A percentile compares a stretch with the other conserved stretches of the same genome.
phyloP scores from a whole-genome alignment of 35 echinoderm and acorn worm species.

The Apostichopus japonicus region DNA sequence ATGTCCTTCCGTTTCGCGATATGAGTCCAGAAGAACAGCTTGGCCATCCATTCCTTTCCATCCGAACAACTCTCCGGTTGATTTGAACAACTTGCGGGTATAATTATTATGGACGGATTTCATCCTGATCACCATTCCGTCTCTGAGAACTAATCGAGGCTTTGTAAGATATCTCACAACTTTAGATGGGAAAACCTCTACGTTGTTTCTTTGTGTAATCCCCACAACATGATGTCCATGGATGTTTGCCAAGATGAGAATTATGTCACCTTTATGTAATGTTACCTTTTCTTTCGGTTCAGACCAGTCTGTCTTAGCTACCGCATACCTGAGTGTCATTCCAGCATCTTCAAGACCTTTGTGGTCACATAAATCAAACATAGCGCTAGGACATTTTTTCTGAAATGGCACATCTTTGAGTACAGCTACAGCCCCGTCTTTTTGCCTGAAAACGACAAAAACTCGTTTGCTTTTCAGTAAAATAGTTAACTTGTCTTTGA shows the following conservation, averaged over 20 bases:
- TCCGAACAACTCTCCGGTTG: too few relatives aligned
- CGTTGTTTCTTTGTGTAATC: not conserved
- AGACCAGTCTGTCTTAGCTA: not conserved
- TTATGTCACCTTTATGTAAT: not conserved
- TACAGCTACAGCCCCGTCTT: not conserved
- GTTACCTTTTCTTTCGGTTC: not conserved
- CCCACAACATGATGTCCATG: not conserved
- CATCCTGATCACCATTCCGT: not conserved
- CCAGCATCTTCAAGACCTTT: too few relatives aligned
- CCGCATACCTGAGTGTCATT: not conserved
- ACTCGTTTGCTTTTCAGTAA: not conserved
- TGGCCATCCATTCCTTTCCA: too few relatives aligned
- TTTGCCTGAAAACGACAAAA: not conserved
- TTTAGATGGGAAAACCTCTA: not conserved
- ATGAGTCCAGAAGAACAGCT: too few relatives aligned
- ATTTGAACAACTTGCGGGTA: too few relatives aligned
- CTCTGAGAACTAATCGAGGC: not conserved
- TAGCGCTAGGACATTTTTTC: not conserved
- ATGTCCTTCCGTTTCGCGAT: too few relatives aligned
- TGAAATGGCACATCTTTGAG: not conserved
- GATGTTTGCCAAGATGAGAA: not conserved
- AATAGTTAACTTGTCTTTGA: not conserved
- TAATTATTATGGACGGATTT: not conserved
- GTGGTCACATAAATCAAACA: not conserved
- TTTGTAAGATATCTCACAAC: not conserved